Conservation (phyloP, 2,797 vertebrate species). For the Cottoperca gobio region DNA sequence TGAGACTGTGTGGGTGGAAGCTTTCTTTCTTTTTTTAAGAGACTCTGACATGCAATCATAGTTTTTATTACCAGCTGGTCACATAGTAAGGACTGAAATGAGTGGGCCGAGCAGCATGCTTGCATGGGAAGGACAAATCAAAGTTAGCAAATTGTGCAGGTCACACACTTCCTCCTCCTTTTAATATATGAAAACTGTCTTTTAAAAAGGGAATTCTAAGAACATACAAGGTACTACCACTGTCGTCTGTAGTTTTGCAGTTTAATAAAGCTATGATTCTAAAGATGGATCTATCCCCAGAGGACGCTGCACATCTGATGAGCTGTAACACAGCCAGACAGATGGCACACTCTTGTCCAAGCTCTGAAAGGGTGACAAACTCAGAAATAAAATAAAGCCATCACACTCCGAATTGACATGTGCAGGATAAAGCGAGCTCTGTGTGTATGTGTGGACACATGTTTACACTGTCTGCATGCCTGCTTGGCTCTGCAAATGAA, state of each 20-base stretch:
- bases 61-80: conserved; percentile 46
- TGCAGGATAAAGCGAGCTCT: conserved; percentile 32
- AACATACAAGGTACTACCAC: background rate
- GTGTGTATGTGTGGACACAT: conserved; percentile 1
- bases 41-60: conserved; percentile 48
- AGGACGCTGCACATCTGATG: conserved; percentile 37
- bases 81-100: conserved; percentile 23
- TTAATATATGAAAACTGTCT: conserved; percentile 1
- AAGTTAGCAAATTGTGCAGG: conserved; percentile 22
- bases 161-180: conserved; percentile 24
- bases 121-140: conserved; percentile 26
- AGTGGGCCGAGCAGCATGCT: conserved; percentile 6
- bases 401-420: conserved; percentile 53
- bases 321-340: conserved; percentile 47
- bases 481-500: conserved; percentile 73
- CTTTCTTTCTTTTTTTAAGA: conserved; percentile 48
- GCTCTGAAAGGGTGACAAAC: conserved; percentile 48
- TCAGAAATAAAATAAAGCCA: conserved; percentile 68
- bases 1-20: conserved; percentile 29
- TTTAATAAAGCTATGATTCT: conserved; percentile 12
- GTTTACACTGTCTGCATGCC: conserved; percentile 52
- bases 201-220: conserved; percentile 9
- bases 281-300: conserved; percentile 20
- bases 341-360: conserved; percentile 36
- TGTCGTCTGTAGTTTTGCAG: background rate